A percentile compares a stretch with the other conserved stretches of the same genome.
Evolutionary conservation across 2,797 vertebrate species (phyloP).

Genomic region (Ctenosaura bakeri): DNA sequence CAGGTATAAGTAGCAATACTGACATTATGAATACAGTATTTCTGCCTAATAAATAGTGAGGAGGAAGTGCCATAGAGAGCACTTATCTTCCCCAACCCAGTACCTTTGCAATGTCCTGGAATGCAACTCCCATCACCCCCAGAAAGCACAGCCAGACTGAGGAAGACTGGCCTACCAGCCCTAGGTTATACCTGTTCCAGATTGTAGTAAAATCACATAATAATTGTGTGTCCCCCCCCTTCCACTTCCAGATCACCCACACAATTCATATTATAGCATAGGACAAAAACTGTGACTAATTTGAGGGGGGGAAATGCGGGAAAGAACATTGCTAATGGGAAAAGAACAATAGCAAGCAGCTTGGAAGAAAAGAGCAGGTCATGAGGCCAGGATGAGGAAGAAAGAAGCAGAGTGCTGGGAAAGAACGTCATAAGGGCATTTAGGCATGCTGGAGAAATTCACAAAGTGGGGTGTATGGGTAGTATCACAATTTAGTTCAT

Average conservation of each 20-base stretch:
- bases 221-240: no score
- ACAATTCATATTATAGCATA: not conserved
- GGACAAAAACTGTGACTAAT: no score
- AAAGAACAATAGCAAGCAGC: not conserved
- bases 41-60: no score
- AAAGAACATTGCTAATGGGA: not conserved
- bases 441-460: not conserved
- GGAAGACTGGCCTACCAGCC: no score
- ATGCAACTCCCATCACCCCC: no score
- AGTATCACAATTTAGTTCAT: not conserved
- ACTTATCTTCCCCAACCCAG: no score
- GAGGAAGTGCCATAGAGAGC: no score
- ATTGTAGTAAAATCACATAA: not conserved
- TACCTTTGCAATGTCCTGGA: no score
- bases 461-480: not conserved
- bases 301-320: no score
- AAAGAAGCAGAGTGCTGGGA: not conserved
- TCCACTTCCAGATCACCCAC: not conserved
- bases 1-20: not conserved
- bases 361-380: not conserved
- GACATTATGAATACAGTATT: not conserved
- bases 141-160: no score
- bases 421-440: not conserved
- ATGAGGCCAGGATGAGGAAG: not conserved
- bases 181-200: not conserved